phyloP scores from a whole-genome alignment of 1,140 invertebrate genomes.

The Oncopodura yosiiana region DNA sequence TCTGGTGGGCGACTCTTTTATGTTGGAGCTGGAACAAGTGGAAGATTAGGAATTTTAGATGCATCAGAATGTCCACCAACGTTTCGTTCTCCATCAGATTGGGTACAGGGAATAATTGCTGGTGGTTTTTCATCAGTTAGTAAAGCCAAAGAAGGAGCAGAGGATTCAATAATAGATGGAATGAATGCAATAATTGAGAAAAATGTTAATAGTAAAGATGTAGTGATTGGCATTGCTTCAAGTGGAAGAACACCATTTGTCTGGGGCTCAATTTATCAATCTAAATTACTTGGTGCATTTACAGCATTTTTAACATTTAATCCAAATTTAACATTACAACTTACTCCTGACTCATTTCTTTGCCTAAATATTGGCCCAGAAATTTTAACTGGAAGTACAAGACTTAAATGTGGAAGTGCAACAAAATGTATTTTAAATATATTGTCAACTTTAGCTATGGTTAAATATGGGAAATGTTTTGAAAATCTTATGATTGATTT shows the following conservation, averaged over 20 bases:
- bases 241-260: constrained; percentile 31
- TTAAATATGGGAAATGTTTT: constrained; percentile 33
- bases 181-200: constrained; percentile 12
- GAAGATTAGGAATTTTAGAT: constrained; percentile 30
- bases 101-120: constrained; percentile 32
- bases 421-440: constrained; percentile 37
- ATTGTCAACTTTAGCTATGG: constrained; percentile 36
- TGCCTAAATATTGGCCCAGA: constrained; percentile 35
- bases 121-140: constrained; percentile 21
- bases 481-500: constrained; percentile 36
- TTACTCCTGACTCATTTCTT: constrained; percentile 21
- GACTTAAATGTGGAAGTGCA: constrained; percentile 36
- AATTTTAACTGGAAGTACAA: constrained; percentile 36
- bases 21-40: constrained; percentile 32
- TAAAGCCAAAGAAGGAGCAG: constrained; percentile 24
- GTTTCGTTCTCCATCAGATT: constrained; percentile 22
- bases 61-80: constrained; percentile 35
- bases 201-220: constrained; percentile 18
- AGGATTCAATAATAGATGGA: constrained; percentile 26
- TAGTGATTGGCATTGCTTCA: constrained; percentile 29
- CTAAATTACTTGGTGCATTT: constrained; percentile 16
- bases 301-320: constrained; percentile 29
- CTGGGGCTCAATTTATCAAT: constrained; percentile 23
- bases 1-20: constrained; percentile 28
- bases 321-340: constrained; percentile 13